Base-by-base conservation (phyloP, 2,888 invertebrate species). In the Seira sanloemensis region DNA sequence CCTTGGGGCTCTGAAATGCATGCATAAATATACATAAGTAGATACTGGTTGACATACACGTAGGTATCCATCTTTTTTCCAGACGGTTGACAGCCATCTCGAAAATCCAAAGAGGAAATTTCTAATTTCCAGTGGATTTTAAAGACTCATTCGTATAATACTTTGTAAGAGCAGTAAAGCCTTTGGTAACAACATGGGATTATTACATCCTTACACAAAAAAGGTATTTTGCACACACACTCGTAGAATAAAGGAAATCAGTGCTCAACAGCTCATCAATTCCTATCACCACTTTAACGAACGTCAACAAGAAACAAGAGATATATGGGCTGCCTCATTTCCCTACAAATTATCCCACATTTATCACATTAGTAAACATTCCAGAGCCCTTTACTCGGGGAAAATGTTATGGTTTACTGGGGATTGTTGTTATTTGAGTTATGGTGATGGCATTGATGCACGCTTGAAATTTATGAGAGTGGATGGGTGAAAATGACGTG, bases 211-310 rank as follows among this genome's bases (percentile, higher is more conserved):
- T n/a, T n/a, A n/a, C n/a, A n/a, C n/a, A n/a, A n/a, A n/a, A n/a
- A n/a, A n/a, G n/a, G n/a, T n/a, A n/a, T n/a, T n/a, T n/a, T n/a
- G n/a, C n/a, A n/a, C n/a, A n/a, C n/a, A n/a, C n/a, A n/a, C n/a
- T n/a, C n/a, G n/a, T n/a, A 7, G 72, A 65, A 75, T 16, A 27
- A 24, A 78, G 78, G 78, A 78, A 84, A 84, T 84, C 84, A 78
- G 37, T 78, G 50, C 73, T 84, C 78, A 84, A 78, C 84, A 84
- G 78, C 84, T 84, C 84, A 79, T 84, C 84, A 79, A 84, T 84
- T 79, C 69, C 84, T 72, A 78, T 84, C 84, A 84, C 74, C 78
- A 67, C 62, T 74, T 74, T 81, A 79, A 67, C 73, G 74, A 69
- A 74, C 62, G 74, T 75, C 58, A 19, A 81, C 50, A 58, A 18